Conservation (phyloP, 2,888 invertebrate species). For the Scaptomyza parva region DNA sequence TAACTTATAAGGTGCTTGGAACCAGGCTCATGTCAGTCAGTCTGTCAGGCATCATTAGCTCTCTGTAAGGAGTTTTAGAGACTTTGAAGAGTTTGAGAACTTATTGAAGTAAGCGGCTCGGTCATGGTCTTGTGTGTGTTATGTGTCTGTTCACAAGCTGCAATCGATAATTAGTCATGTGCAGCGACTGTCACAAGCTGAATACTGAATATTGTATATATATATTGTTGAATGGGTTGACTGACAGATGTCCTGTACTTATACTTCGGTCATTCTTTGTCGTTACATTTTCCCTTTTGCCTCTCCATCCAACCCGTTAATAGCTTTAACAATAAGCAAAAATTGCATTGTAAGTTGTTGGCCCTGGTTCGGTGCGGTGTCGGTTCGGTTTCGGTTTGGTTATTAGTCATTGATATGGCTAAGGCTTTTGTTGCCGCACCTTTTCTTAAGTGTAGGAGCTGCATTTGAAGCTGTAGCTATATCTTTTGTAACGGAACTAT, state of each 20-base stretch:
- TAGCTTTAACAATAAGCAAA: slow-evolving; percentile 54
- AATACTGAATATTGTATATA: slow-evolving; percentile 20
- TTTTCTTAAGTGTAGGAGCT: slow-evolving; percentile 29
- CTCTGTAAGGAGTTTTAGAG: slow-evolving; percentile 22
- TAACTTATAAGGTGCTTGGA: slow-evolving; percentile 44
- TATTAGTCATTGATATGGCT: slow-evolving; percentile 74
- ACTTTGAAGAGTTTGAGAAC: slow-evolving; percentile 7
- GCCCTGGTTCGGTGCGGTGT: too few relatives aligned
- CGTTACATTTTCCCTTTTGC: neutral
- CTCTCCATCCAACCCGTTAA: neutral
- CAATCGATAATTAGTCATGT: slow-evolving; percentile 78
- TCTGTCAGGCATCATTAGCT: slow-evolving; percentile 77
- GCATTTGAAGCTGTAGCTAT: slow-evolving; percentile 5
- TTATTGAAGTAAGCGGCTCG: slow-evolving; percentile 13
- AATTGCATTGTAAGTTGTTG: slow-evolving; percentile 50
- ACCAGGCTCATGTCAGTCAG: slow-evolving; percentile 35
- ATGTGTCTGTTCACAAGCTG: slow-evolving; percentile 52
- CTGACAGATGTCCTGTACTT: slow-evolving; percentile 73
- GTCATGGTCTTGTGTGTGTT: slow-evolving; percentile 27
- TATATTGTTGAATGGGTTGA: slow-evolving; percentile 48
- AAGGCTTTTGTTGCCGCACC: slow-evolving; percentile 67
- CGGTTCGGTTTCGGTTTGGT: too few relatives aligned
- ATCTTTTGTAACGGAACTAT: slow-evolving; percentile 7
- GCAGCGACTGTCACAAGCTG: slow-evolving; percentile 63
- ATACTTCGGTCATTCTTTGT: too few relatives aligned